Evolutionary conservation across 1,140 invertebrate genomes (phyloP).

Genomic region (Euura saliciscinereae): DNA sequence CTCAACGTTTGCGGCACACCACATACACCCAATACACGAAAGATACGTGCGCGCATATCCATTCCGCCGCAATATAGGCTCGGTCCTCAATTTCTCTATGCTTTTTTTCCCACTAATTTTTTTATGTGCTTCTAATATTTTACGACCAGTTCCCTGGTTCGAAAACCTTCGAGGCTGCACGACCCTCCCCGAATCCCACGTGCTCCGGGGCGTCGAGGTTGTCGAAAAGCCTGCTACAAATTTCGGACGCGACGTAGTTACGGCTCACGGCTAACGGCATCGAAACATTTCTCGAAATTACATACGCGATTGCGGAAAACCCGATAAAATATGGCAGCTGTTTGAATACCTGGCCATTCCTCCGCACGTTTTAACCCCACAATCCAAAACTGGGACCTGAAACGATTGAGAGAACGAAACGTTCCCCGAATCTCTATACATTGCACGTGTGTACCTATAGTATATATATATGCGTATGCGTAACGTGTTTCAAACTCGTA

Average conservation of each 20-base stretch:
- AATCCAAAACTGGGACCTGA: too few relatives aligned
- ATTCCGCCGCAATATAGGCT: neutral
- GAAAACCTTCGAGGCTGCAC: neutral
- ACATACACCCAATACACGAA: neutral
- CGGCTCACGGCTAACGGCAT: neutral
- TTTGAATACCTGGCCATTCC: too few relatives aligned
- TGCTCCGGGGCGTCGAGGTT: neutral
- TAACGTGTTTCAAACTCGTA: too few relatives aligned
- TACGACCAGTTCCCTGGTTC: constrained; percentile 1
- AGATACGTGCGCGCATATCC: neutral
- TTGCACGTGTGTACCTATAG: too few relatives aligned
- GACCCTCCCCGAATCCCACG: neutral
- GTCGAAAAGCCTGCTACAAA: neutral
- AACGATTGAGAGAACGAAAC: too few relatives aligned
- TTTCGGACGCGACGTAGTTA: neutral
- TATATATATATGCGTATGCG: too few relatives aligned
- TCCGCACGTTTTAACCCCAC: too few relatives aligned
- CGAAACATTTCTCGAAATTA: too few relatives aligned
- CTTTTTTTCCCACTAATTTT: constrained; percentile 4
- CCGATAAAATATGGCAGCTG: too few relatives aligned
- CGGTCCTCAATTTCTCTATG: neutral
- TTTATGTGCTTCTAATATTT: constrained; percentile 7
- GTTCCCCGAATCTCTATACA: too few relatives aligned
- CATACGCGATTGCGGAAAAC: too few relatives aligned
- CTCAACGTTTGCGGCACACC: neutral